Percentiles rank a stretch among this genome's conserved stretches.
These are phyloP conservation scores for Verasper variegatus DNA, from an alignment of 2,113 vertebrate species.

Conservation along the genomic window DNA sequence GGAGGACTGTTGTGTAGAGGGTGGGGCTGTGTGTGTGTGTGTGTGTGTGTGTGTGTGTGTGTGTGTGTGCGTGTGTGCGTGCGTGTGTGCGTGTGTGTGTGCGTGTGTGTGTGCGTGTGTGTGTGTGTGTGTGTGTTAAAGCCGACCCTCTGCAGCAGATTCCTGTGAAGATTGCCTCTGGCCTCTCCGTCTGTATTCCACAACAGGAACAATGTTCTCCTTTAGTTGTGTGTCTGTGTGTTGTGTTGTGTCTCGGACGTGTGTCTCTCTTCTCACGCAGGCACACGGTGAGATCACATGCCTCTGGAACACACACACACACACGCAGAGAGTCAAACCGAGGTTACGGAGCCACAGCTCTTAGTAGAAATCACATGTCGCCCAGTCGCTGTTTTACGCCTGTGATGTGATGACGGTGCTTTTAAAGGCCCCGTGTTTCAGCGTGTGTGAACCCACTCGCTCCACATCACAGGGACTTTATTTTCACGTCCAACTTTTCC, in stretches of 20 bases:
- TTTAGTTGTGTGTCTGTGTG: constrained; percentile 53
- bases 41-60: constrained; percentile 1
- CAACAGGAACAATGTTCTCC: constrained; percentile 70
- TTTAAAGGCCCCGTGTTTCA: neutral
- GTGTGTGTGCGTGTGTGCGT: constrained; percentile 12
- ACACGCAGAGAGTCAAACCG: constrained; percentile 38
- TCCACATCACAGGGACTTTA: neutral
- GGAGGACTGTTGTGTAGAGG: constrained; percentile 28
- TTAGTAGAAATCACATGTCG: constrained; percentile 41
- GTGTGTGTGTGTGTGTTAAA: constrained; percentile 14
- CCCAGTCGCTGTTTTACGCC: neutral
- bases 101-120: neutral
- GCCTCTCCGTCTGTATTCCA: constrained; percentile 46
- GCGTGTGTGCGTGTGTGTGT: neutral
- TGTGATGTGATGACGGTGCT: neutral
- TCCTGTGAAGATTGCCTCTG: constrained; percentile 64
- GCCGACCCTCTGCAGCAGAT: constrained; percentile 45
- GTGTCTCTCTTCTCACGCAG: constrained; percentile 59
- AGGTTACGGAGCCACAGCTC: constrained; percentile 44
- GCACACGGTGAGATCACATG: constrained; percentile 25
- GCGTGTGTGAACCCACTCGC: neutral
- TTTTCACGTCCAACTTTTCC: neutral
- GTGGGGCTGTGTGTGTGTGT: constrained; percentile 20
- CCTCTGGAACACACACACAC: constrained; percentile 32
- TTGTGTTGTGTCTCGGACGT: constrained; percentile 7